Percentiles rank a stretch among this genome's conserved stretches.
These are phyloP conservation scores for Palaemon carinicauda DNA, from an alignment of 1,140 invertebrate genomes.

Conservation along the genomic window DNA sequence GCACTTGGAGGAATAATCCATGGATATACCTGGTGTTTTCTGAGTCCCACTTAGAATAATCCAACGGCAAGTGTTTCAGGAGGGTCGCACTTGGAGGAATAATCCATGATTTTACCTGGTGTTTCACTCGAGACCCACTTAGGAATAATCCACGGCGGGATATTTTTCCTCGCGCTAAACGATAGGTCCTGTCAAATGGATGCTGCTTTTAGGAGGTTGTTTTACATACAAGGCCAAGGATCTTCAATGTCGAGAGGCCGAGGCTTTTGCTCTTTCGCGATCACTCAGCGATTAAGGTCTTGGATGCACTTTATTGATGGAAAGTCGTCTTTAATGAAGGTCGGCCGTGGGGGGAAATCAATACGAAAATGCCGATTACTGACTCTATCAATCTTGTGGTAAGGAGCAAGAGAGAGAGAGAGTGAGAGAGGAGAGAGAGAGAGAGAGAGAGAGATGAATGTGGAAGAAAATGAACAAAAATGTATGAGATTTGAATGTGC, in stretches of 20 bases:
- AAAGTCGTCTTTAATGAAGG: slow-evolving; percentile 43
- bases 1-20: slow-evolving; percentile 42
- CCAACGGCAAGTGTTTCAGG: slow-evolving; percentile 20
- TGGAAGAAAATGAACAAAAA: not conserved
- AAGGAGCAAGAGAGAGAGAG: not conserved
- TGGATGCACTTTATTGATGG: slow-evolving; percentile 35
- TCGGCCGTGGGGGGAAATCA: not conserved
- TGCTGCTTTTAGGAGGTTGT: slow-evolving; percentile 26
- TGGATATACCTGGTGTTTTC: not conserved
- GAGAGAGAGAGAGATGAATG: not conserved
- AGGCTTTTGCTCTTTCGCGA: not conserved
- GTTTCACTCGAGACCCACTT: too few relatives aligned
- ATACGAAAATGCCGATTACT: slow-evolving; percentile 11
- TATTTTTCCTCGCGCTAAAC: not conserved
- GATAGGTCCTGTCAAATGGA: slow-evolving; percentile 35
- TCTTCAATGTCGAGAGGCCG: not conserved
- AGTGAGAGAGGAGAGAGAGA: not conserved
- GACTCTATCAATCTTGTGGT: slow-evolving; percentile 39
- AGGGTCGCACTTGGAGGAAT: slow-evolving; percentile 41
- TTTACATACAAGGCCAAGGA: too few relatives aligned
- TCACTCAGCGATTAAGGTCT: not conserved
- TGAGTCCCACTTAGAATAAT: too few relatives aligned
- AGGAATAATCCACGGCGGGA: too few relatives aligned
- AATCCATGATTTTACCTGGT: not conserved
- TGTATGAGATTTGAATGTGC: not conserved